Evolutionary conservation across 92 coral and sea anemone species (phyloP).

Genomic region (Phenganax marumi): DNA sequence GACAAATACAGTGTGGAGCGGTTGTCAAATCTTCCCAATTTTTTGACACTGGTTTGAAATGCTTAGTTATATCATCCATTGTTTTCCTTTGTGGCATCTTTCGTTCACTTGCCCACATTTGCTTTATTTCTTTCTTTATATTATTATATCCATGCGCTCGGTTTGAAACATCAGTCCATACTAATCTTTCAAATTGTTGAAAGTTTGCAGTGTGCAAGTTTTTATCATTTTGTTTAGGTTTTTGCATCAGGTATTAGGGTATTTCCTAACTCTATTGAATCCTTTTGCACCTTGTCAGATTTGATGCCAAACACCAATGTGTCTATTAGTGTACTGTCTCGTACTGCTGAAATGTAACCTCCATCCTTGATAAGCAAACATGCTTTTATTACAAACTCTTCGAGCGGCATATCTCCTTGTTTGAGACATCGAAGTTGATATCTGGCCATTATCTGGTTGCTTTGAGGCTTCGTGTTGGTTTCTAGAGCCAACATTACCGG

Average conservation of each 20-base stretch:
- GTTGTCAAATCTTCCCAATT: background rate
- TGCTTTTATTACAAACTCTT: too few relatives aligned
- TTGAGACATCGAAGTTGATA: too few relatives aligned
- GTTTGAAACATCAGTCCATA: slow-evolving; percentile 15
- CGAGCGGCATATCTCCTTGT: too few relatives aligned
- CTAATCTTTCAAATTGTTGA: background rate
- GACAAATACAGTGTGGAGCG: background rate
- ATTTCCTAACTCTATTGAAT: too few relatives aligned
- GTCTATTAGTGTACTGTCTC: too few relatives aligned
- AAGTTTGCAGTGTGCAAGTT: background rate
- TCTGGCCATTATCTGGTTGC: too few relatives aligned
- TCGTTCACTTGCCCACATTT: background rate
- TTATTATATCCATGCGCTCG: background rate
- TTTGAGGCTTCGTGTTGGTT: too few relatives aligned
- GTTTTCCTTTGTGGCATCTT: background rate
- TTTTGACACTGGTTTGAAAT: background rate
- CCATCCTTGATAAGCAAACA: too few relatives aligned
- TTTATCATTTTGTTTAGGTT: background rate
- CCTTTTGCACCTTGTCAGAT: too few relatives aligned
- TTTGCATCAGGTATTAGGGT: background rate
- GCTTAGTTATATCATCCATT: background rate
- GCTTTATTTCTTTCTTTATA: background rate
- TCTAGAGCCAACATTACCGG: too few relatives aligned
- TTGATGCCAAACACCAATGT: too few relatives aligned
- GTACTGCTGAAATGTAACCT: too few relatives aligned